A percentile compares a stretch with the other conserved stretches of the same genome.
phyloP scores from a whole-genome alignment of 2,113 vertebrate species.

The Brachyhypopomus occidentalis region DNA sequence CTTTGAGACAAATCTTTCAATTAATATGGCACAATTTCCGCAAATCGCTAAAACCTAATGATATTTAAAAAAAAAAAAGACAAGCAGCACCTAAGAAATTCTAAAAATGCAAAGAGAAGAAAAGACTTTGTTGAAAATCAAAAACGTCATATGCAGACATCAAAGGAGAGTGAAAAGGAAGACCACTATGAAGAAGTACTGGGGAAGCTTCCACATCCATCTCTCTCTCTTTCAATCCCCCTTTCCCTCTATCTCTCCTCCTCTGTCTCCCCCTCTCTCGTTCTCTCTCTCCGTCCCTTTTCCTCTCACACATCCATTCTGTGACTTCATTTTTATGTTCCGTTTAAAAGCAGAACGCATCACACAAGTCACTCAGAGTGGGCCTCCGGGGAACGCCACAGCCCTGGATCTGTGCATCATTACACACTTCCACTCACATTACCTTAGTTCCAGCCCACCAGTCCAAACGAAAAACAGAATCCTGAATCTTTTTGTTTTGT shows the following conservation, averaged over 20 bases:
- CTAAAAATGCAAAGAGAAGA: background rate
- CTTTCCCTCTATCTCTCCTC: background rate
- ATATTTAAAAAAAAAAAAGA: background rate
- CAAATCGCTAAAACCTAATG: background rate
- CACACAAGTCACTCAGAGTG: slow-evolving; percentile 69
- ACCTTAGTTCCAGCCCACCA: slow-evolving; percentile 55
- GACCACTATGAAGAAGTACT: slow-evolving; percentile 14
- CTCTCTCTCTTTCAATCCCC: background rate
- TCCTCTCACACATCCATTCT: slow-evolving; percentile 32
- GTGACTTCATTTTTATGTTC: slow-evolving; percentile 50
- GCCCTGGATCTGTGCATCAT: slow-evolving; percentile 66
- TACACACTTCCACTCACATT: slow-evolving; percentile 63
- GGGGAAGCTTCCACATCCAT: background rate
- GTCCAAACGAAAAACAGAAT: slow-evolving; percentile 55
- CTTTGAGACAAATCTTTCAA: background rate
- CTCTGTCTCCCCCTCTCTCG: background rate
- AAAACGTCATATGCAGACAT: background rate
- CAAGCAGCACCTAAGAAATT: background rate
- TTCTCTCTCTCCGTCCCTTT: slow-evolving; percentile 10
- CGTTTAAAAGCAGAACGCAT: slow-evolving; percentile 50
- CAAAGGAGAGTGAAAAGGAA: slow-evolving; percentile 5
- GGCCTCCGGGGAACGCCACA: slow-evolving; percentile 56
- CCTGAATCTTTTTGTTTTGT: slow-evolving; percentile 50
- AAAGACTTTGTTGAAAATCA: background rate
- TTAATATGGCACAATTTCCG: background rate